Conservation (phyloP, 2,888 invertebrate genomes). For the Panopea generosa region DNA sequence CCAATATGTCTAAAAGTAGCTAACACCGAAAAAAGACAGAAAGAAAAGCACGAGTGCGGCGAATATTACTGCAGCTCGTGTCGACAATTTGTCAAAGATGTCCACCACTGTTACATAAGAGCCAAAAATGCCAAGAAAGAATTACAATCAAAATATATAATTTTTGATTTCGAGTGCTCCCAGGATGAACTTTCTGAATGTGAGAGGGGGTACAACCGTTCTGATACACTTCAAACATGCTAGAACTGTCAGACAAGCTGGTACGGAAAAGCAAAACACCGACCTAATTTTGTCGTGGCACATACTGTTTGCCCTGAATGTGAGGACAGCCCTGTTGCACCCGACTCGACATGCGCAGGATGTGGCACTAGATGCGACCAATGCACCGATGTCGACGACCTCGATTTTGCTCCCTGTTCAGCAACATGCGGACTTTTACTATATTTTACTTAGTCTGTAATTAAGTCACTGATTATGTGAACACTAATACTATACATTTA, state of each 20-base stretch:
- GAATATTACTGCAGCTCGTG: too few species aligned
- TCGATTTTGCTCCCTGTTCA: too few species aligned
- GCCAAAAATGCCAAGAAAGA: too few species aligned
- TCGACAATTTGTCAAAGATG: too few species aligned
- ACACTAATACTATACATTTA: too few species aligned
- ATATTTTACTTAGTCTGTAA: too few species aligned
- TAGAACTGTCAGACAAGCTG: slow-evolving; percentile 21
- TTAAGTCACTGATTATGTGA: too few species aligned
- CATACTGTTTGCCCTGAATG: not conserved
- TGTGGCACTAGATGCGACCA: not conserved
- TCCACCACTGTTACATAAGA: too few species aligned
- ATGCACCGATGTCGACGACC: not conserved
- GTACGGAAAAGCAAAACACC: not conserved
- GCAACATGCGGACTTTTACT: too few species aligned
- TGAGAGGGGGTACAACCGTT: not conserved
- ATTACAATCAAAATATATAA: not conserved
- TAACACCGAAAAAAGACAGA: not conserved
- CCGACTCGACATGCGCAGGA: not conserved
- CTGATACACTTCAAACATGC: slow-evolving; percentile 21
- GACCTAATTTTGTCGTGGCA: not conserved
- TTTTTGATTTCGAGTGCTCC: too few species aligned
- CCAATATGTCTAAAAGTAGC: slow-evolving; percentile 7
- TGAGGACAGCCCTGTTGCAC: not conserved
- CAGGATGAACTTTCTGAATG: too few species aligned
- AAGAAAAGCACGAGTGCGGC: too few species aligned